Evolutionary conservation across 2,113 vertebrate genomes (phyloP), one percentile per base, ranked within the genome.

Genomic region (Dryoscopus gambensis): DNA sequence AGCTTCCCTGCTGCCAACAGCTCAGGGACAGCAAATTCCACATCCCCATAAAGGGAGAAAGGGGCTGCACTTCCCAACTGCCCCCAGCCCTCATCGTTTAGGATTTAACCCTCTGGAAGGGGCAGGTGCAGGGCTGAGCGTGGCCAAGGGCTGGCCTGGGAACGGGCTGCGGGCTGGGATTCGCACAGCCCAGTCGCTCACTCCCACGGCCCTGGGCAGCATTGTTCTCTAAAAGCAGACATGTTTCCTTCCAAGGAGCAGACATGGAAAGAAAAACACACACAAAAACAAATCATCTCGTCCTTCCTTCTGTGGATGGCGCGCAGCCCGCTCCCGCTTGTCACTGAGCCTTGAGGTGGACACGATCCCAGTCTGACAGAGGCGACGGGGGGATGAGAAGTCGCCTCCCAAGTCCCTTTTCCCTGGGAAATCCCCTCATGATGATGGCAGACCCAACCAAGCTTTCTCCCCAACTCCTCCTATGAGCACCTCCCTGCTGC

Each of bases 201-300:
- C 95, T 96, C 95, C 95, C 96, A 96, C 90, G 82, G 93, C 95
- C 96, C 81, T 88, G 85, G 82, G 90, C 87, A 91, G 87, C 87
- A 97, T 97, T 96, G 95, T 93, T 96, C 95, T 95, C 91, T 69
- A 62, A 87, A 89, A 83, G 91, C 90, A 96, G 96, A 93, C 95
- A 90, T 96, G 90, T 96, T 96, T 96, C 96, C 96, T 96, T 96
- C 95, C 96, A 96, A 94, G 95, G 62, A 95, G 87, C 95, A 96
- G 95, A 63, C 93, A 94, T 91, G 95, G 95, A 97, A 96, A 96
- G 94, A 95, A 95, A 96, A 97, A 96, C 93, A 95, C 96, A 84
- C 92, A 92, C 85, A 50, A 83, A 96, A 96, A 35, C 96, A 96
- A 96, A 96, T 93, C 91, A 59, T 97, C 94, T 96, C 13, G 63